Evolutionary conservation across 2,888 invertebrate genomes (phyloP), one percentile per base, ranked within the genome.

Genomic region (Harpalus rufipes): DNA sequence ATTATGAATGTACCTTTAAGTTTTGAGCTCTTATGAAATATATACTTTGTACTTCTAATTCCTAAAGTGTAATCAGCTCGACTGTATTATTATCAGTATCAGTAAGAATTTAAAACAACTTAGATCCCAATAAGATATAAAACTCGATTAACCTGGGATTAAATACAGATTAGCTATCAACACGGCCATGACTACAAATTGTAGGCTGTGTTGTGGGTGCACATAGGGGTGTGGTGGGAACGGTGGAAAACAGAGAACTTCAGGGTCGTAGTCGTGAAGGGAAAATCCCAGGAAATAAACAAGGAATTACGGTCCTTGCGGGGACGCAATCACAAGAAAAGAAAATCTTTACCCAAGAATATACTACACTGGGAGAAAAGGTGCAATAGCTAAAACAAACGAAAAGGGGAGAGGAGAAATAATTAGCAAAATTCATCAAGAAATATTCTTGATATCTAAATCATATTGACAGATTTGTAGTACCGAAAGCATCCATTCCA

Each of bases 151-250:
- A 58, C 72, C 32, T 32, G 16, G 82, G 82, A 82, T 82, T 82
- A 82, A 82, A 82, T 82, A 56, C 68, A 82, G 82, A 82, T 82
- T 82, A 82, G 68, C 82, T 58, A 72, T 82, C 82, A 82, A 82
- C 68, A 68, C 82, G 58, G 58, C 82, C 68, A 14, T 56, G 82
- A 44, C 72, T 74, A 74, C 72, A 74, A 74, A 74, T 74, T 74
- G 72, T 74, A 18, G 44, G 39, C 10, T 32, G 41, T 51, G 44
- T 1, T 44, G 56, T 21, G 51, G 32, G 32, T 32, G 32, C 5
- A 32, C 32, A 5, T 32, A 32, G 6, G 32, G 32, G 32, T 25
- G 10, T 39, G 76, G 76, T 16, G 76, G 21, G 7, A 56, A 7
- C 14, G 68, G 39, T 7, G 25, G 68, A 41, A 68, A 59, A 32